Evolutionary conservation across 2,888 invertebrate species (phyloP), one percentile per base, ranked within the genome.

Genomic region (Schizotus pectinicornis): DNA sequence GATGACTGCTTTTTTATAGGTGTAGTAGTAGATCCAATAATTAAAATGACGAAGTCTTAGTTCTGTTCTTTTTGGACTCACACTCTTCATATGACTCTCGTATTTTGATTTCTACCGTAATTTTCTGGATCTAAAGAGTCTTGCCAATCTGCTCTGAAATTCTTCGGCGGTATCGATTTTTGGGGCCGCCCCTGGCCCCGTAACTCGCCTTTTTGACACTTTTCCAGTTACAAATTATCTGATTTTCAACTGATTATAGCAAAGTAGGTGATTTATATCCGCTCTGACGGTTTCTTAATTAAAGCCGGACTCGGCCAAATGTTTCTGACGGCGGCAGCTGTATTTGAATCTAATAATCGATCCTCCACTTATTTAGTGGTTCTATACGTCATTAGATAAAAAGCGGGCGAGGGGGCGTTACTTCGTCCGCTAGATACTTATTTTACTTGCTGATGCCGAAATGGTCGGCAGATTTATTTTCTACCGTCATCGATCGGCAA

Each of bases 251-350:
- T 32, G 22, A 41, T 56, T 49, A 55, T 62, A 62, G 62, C 66
- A 64, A 67, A 63, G 59, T 56, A 61, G 43, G 56, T 66, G 63
- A 67, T 67, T 67, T 65, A 67, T 67, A 57, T 63, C 59, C 56
- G 54, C 47, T 45, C 51, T 61, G 67, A 64, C 65, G 62, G 59
- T 67, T 67, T 65, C 67, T 67, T 67, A 67, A 67, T 67, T 67
- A 66, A 67, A 65, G 63, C 60, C 42, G 58, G 58, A 42, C 46
- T 38, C 31, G 33, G 54, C 53, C 48, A 47, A 56, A 59, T 49
- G 56, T 48, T 56, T 48, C 42, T 45, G 48, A 43, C 36, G 52
- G 55, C 56, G 49, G 55, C 61, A 61, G 61, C 57, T 61, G 61
- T 49, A 61, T 54, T 58, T 55, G 46, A 58, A 61, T 54, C 54